Base-by-base conservation (phyloP, 2,797 vertebrate species). In the Threskiornis aethiopicus region DNA sequence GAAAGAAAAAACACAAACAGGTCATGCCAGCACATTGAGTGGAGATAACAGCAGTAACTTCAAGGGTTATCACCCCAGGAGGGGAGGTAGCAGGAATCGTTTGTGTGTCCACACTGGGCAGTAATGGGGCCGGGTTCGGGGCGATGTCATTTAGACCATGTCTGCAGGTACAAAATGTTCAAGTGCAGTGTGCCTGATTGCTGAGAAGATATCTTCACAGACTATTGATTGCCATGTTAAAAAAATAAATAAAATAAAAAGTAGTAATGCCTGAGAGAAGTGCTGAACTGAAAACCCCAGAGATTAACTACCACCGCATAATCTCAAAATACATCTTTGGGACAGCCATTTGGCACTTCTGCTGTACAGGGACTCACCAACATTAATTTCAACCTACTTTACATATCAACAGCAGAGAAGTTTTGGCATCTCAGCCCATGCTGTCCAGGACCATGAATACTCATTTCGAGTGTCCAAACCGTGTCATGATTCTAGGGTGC, bases 221-320 rank as follows among this genome's bases (percentile, higher is more conserved):
- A 59, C 9, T 72, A 35, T 15, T 0, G 0, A 29, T 3, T 62
- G 55, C 16, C 19, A 13, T 6, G 8, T 57, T 85, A 65, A 84
- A 73, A 78, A 61, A 41, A 47, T 18, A 29, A n/a, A 31, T 47
- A 52, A 49, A 26, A 39, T 10, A 13, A 24, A n/a, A 52, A 35
- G 13, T 11, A 44, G n/a, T 24, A 79, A 14, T 9, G 28, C 22
- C 25, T 19, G 16, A 72, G n/a, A 82, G 13, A 69, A n/a, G 6
- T 24, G 31, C 18, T 47, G 37, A 51, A 37, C 16, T 57, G 67
- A 76, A 91, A 70, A 21, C 3, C 16, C 4, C 4, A 26, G 79
- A 59, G 22, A 67, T 37, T 33, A 89, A 67, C 17, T 51, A 54
- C 52, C 29, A 54, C 52, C 12, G 29, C 29, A 37, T 37, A 71